A percentile compares a stretch with the other conserved stretches of the same genome.
Conservation (phyloP, 2,888 invertebrate species). For the Eupithecia centaureata region DNA sequence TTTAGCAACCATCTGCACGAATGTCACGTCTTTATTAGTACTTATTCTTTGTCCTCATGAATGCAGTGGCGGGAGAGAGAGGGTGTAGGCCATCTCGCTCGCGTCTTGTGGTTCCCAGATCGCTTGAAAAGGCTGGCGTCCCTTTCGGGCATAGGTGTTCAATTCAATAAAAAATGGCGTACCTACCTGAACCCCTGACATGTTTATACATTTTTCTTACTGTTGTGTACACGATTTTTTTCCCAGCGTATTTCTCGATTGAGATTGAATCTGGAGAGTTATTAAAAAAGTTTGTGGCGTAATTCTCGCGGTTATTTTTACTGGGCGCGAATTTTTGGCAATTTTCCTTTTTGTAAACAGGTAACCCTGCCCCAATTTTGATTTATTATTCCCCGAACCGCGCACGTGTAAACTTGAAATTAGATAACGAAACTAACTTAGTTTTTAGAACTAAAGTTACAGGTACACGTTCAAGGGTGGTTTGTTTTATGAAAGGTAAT, state of each 20-base stretch:
- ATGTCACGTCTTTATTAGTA: conserved; percentile 83
- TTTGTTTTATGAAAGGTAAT: conserved; percentile 47
- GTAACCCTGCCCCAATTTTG: conserved; percentile 48
- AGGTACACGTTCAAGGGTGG: conserved; percentile 39
- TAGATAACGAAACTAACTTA: conserved; percentile 42
- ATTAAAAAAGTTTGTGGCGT: conserved; percentile 80
- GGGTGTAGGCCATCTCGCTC: conserved; percentile 59
- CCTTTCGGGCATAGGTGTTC: conserved; percentile 77
- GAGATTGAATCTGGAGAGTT: conserved; percentile 78
- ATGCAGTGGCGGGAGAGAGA: conserved; percentile 65
- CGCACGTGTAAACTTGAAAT: conserved; percentile 46
- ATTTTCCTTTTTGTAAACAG: conserved; percentile 50
- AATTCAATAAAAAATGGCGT: conserved; percentile 82
- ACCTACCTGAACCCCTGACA: conserved; percentile 80
- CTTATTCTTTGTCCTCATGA: conserved; percentile 81
- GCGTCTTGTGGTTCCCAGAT: conserved; percentile 50
- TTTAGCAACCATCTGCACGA: conserved; percentile 82
- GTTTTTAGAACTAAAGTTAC: conserved; percentile 43
- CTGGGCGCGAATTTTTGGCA: conserved; percentile 62
- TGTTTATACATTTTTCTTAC: conserved; percentile 83
- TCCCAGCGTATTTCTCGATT: conserved; percentile 79
- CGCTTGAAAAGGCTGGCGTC: conserved; percentile 68
- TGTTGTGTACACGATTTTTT: conserved; percentile 64
- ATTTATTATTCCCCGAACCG: conserved; percentile 55
- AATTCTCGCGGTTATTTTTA: conserved; percentile 72